Conservation (phyloP, 37 sponge, comb jelly and placozoan species). For the Halichondria panicea region DNA sequence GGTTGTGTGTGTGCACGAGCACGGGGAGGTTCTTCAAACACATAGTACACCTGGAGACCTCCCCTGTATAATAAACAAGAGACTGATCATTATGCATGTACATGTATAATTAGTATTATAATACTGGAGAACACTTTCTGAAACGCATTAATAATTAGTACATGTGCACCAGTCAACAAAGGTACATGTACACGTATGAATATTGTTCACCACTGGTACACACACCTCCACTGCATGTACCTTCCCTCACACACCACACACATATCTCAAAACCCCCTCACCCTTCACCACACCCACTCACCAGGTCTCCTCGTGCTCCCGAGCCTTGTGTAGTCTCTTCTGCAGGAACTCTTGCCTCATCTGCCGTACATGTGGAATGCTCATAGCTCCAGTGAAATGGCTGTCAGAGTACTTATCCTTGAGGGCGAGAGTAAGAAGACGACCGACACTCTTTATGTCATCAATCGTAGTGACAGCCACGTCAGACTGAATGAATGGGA, state of each 20-base stretch:
- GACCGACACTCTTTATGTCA: too few relatives aligned
- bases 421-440: too few relatives aligned
- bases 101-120: background rate
- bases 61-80: background rate
- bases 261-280: background rate
- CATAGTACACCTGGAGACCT: background rate
- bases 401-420: too few relatives aligned
- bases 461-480: too few relatives aligned
- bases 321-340: background rate
- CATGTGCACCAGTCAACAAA: too few relatives aligned
- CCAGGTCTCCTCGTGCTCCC: background rate
- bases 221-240: background rate
- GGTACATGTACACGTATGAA: too few relatives aligned
- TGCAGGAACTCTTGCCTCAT: background rate
- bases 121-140: background rate
- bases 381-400: background rate
- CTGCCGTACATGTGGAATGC: constrained; percentile 1
- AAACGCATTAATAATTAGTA: too few relatives aligned
- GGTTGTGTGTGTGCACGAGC: background rate
- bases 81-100: background rate
- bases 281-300: background rate
- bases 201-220: too few relatives aligned
- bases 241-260: background rate
- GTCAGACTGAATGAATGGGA: too few relatives aligned
- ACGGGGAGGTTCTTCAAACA: background rate